Evolutionary conservation across 2,797 vertebrate species (phyloP).

Genomic region (Hypotaenidia okinawae): DNA sequence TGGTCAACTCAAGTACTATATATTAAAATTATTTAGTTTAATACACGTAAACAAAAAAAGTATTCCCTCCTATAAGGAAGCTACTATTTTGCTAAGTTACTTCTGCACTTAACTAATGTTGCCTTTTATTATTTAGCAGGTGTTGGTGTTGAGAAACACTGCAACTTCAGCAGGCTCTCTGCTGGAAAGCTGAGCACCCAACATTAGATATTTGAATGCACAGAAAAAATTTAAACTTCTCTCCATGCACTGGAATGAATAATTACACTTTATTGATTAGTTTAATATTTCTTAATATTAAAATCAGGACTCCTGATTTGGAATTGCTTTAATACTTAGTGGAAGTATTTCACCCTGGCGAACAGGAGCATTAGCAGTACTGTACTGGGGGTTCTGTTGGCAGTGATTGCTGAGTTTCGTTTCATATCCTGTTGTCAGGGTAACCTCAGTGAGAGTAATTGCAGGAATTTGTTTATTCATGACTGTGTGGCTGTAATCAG

Average conservation of each 20-base stretch:
- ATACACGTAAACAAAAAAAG: neutral
- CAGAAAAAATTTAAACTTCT: neutral
- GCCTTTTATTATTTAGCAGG: neutral
- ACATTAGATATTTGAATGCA: neutral
- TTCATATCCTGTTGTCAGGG: slow-evolving; percentile 52
- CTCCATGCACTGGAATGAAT: neutral
- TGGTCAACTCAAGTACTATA: neutral
- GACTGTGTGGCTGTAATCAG: slow-evolving; percentile 8
- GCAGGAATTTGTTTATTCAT: slow-evolving; percentile 40
- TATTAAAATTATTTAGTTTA: neutral
- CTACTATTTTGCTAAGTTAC: neutral
- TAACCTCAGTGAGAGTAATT: slow-evolving; percentile 35
- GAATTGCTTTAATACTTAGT: slow-evolving; percentile 33
- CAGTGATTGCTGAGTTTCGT: slow-evolving; percentile 39
- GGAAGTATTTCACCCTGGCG: slow-evolving; percentile 39
- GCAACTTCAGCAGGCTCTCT: neutral
- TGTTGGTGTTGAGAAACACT: neutral
- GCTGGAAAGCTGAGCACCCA: neutral
- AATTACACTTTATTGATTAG: neutral
- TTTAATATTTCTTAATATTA: neutral
- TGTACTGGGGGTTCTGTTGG: slow-evolving; percentile 19
- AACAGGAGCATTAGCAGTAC: neutral
- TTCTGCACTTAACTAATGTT: neutral
- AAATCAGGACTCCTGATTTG: neutral
- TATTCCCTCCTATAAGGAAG: neutral